Conservation (phyloP, 2,888 invertebrate species). For the Celastrina argiolus region DNA sequence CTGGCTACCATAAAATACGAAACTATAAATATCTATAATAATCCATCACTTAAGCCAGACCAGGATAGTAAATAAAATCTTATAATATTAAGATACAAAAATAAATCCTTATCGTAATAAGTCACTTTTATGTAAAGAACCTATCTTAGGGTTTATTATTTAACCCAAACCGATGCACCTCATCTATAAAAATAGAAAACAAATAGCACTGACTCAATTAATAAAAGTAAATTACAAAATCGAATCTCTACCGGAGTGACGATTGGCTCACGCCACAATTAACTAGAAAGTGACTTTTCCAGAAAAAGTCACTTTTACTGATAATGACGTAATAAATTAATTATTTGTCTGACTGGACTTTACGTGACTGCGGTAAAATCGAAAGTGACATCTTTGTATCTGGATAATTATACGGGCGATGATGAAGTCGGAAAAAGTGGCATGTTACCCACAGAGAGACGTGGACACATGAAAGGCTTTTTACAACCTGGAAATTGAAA, state of each 20-base stretch:
- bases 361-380: slow-evolving; percentile 1
- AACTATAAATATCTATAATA: too few relatives aligned
- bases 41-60: too few relatives aligned
- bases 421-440: background rate
- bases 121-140: too few relatives aligned
- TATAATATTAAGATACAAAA: too few relatives aligned
- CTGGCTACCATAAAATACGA: too few relatives aligned
- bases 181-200: too few relatives aligned
- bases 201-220: background rate
- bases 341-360: background rate
- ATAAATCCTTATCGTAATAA: too few relatives aligned
- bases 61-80: too few relatives aligned
- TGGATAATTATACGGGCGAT: background rate
- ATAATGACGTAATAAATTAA: background rate
- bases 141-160: too few relatives aligned
- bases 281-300: slow-evolving; percentile 6
- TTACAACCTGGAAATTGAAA: too few relatives aligned
- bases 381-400: background rate
- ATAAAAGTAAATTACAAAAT: background rate
- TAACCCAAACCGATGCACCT: too few relatives aligned
- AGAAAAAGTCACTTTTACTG: slow-evolving; percentile 9
- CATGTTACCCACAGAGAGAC: background rate
- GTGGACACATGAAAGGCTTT: too few relatives aligned
- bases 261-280: background rate
- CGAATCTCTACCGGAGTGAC: background rate